phyloP scores from a whole-genome alignment of 2,797 vertebrate genomes.

The Sebastes paucispinis region DNA sequence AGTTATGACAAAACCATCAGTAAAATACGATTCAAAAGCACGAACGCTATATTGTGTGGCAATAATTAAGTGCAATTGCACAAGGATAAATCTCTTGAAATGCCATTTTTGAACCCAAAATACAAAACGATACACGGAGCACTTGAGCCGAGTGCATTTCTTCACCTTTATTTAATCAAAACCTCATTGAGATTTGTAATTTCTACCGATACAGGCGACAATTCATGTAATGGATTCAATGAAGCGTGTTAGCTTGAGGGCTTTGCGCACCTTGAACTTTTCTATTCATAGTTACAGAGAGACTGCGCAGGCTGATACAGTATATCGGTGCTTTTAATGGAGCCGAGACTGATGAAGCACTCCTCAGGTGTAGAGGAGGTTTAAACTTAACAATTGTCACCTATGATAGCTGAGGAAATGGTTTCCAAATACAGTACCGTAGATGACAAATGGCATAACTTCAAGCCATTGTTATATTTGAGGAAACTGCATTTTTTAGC shows the following conservation, averaged over 20 bases:
- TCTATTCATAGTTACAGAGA: neutral
- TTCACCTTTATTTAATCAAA: neutral
- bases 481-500: constrained; percentile 23
- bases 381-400: neutral
- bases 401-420: neutral
- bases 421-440: neutral
- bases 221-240: neutral
- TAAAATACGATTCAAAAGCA: neutral
- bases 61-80: neutral
- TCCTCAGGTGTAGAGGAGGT: neutral
- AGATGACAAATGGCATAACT: neutral
- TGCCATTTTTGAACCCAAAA: neutral
- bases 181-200: neutral
- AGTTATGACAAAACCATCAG: neutral
- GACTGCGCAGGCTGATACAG: neutral
- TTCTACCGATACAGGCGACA: neutral
- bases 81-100: constrained; percentile 20
- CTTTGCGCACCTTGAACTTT: neutral
- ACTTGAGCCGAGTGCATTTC: neutral
- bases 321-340: neutral
- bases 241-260: neutral
- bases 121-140: neutral
- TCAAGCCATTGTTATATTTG: neutral
- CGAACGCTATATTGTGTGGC: constrained; percentile 39
- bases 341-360: neutral